Evolutionary conservation across 2,113 vertebrate species (phyloP).

Genomic region (Oceanites oceanicus): DNA sequence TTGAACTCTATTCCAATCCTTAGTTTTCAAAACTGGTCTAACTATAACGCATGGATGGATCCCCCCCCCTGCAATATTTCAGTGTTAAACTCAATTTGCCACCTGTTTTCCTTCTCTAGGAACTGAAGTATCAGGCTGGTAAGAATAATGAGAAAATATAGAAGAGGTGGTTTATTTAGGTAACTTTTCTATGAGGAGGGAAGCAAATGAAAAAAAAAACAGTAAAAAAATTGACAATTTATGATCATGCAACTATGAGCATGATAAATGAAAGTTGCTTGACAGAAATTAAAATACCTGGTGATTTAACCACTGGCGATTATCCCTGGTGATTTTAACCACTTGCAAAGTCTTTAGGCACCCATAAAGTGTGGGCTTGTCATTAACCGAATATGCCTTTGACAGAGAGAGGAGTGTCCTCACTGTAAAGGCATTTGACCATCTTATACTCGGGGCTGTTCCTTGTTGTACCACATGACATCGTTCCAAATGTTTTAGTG

Average conservation of each 20-base stretch:
- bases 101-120: background rate
- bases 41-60: background rate
- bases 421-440: conserved; percentile 32
- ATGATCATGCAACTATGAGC: background rate
- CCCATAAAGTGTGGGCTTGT: background rate
- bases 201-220: background rate
- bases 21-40: background rate
- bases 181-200: background rate
- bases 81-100: background rate
- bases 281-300: background rate
- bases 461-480: background rate
- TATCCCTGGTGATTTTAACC: background rate
- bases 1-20: background rate
- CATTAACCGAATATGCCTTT: background rate
- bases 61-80: background rate
- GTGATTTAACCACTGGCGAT: background rate
- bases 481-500: conserved; percentile 32
- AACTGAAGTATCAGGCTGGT: background rate
- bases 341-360: background rate
- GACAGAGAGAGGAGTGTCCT: conserved; percentile 12
- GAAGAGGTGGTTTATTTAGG: background rate
- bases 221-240: background rate
- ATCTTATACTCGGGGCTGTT: background rate
- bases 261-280: background rate
- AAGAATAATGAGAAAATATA: background rate